These are phyloP conservation scores for Linnaemya vulpina DNA, from an alignment of 2,888 invertebrate genomes.

Conservation along the genomic window DNA sequence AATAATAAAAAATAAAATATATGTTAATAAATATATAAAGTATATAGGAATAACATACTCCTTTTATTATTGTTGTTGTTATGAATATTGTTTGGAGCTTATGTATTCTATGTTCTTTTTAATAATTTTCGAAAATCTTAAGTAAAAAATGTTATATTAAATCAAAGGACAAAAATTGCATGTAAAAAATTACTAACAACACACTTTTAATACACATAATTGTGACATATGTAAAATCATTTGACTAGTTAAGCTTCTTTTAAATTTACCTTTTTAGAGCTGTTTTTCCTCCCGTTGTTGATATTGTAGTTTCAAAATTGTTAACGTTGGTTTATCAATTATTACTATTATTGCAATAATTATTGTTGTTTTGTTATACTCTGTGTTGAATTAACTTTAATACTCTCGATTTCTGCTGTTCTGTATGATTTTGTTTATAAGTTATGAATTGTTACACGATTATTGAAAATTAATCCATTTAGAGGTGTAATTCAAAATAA, in stretches of 20 bases:
- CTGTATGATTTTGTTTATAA: slow-evolving; percentile 27
- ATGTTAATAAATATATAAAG: too few species aligned
- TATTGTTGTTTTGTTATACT: slow-evolving; percentile 25
- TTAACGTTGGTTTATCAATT: slow-evolving; percentile 24
- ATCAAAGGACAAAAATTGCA: too few species aligned
- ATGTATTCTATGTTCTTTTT: too few species aligned
- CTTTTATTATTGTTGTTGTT: too few species aligned
- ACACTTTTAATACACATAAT: too few species aligned
- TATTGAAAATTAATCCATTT: slow-evolving; percentile 57
- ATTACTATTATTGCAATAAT: slow-evolving; percentile 23
- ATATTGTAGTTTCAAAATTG: slow-evolving; percentile 16
- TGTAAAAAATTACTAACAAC: too few species aligned
- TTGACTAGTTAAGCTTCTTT: not conserved
- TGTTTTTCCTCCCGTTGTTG: slow-evolving; percentile 3
- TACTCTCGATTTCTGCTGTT: slow-evolving; percentile 34
- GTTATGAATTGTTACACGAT: slow-evolving; percentile 49
- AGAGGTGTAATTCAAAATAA: slow-evolving; percentile 14
- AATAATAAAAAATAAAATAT: too few species aligned
- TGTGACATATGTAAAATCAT: too few species aligned
- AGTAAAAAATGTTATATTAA: too few species aligned
- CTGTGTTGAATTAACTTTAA: slow-evolving; percentile 31
- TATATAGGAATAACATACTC: too few species aligned
- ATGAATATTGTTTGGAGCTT: too few species aligned
- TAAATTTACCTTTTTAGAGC: slow-evolving; percentile 29
- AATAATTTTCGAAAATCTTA: too few species aligned